phyloP scores from a whole-genome alignment of 2,888 invertebrate species.

The Macaria liturata region DNA sequence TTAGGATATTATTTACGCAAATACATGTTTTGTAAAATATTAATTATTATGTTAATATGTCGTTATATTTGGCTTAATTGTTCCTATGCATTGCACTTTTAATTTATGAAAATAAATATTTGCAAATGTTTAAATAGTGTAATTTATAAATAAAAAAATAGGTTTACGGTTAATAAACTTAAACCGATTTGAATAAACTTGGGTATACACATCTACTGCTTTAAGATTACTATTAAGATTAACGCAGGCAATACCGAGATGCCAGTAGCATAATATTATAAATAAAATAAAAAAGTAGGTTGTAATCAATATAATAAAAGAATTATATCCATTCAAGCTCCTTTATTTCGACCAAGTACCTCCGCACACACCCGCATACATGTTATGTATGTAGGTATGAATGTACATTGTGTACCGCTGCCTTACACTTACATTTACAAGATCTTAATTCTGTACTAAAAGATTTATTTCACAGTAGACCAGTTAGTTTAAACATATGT shows the following conservation, averaged over 20 bases:
- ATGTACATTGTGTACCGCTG: constrained; percentile 21
- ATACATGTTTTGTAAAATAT: too few relatives aligned
- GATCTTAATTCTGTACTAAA: too few relatives aligned
- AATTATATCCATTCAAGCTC: constrained; percentile 63
- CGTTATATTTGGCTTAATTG: too few relatives aligned
- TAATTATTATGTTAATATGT: too few relatives aligned
- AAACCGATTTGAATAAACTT: background rate
- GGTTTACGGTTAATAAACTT: too few relatives aligned
- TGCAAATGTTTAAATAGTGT: background rate
- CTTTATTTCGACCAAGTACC: constrained; percentile 73
- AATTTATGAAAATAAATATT: background rate
- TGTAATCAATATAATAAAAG: constrained; percentile 1
- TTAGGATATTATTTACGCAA: too few relatives aligned
- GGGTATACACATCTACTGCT: background rate
- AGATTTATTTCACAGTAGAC: too few relatives aligned
- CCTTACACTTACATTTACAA: constrained; percentile 7
- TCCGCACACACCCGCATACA: background rate
- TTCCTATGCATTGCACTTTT: background rate
- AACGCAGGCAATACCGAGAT: too few relatives aligned
- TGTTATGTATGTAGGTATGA: constrained; percentile 18
- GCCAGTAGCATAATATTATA: too few relatives aligned
- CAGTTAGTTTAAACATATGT: too few relatives aligned
- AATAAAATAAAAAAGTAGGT: too few relatives aligned
- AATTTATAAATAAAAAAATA: background rate
- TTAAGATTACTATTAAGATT: too few relatives aligned